Evolutionary conservation across 2,797 vertebrate genomes (phyloP), one percentile per base, ranked within the genome.

Genomic region (Geotria australis): DNA sequence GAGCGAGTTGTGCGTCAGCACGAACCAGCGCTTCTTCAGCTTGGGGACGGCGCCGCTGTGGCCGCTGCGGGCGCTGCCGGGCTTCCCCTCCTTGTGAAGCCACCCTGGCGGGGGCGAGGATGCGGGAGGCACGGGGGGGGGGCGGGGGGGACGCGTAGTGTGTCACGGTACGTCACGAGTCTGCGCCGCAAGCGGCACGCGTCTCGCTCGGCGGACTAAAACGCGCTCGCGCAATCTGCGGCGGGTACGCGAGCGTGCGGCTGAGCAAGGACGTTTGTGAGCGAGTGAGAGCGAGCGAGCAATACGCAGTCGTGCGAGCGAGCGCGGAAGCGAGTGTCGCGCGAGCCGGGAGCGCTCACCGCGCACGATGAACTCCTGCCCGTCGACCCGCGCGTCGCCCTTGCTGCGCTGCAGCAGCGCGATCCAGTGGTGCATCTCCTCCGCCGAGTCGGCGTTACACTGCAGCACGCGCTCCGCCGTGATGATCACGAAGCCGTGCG

Each of bases 11-110:
- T 67, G 74, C 57, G 79, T 88, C 65, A 89, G 73, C 58, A 89
- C 77, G 64, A 89, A 88, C 83, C 84, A 88, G 64, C 84, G 81
- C 60, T 83, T 83, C 73, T 88, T 88, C 69, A 89, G 73, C 68
- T 85, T 86, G 64, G 85, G 72, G 57, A 81, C 83, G 1, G 77
- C 76, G 63, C 73, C 79, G 64, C 84, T 86, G 46, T 68, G 75
- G 62, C 75, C 78, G 10, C 74, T 76, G n/a, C 51, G n/a, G 1
- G 77, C 76, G 63, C 73, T 79, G 63, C 84, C 85, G 10, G 74
- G 76, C 65, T 77, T 82, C 66, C 85, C 79, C 66, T 86, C 81
- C 65, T 89, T 88, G 60, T 88, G 79, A 15, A 89, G 69, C 83
- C 83, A 89, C 24, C 83, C 84, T 89, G 62, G 47, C 13, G 9